phyloP scores from a whole-genome alignment of 2,888 invertebrate genomes.

The Volucella inflata region DNA sequence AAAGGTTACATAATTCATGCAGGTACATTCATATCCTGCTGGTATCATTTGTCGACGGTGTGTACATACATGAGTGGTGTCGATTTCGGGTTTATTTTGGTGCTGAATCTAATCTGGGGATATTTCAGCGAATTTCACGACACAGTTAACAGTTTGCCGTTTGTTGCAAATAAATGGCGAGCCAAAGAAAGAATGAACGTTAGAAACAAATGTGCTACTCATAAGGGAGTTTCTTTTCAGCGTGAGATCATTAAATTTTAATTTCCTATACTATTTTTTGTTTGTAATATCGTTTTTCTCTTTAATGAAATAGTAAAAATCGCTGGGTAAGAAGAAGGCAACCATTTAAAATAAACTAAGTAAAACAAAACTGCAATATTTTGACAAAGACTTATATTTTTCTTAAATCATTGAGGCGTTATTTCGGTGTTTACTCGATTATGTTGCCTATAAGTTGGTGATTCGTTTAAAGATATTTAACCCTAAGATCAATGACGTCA shows the following conservation, averaged over 20 bases:
- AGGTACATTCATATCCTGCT: conserved; percentile 21
- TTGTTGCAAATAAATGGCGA: conserved; percentile 65
- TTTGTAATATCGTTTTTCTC: background rate
- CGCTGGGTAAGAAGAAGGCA: too few relatives aligned
- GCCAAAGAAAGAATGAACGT: conserved; percentile 19
- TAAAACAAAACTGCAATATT: too few relatives aligned
- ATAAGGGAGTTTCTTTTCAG: background rate
- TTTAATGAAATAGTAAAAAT: conserved; percentile 47
- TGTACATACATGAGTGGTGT: conserved; percentile 10
- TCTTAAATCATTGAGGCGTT: too few relatives aligned
- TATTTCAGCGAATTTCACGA: conserved; percentile 46
- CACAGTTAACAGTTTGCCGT: conserved; percentile 11
- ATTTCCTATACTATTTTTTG: background rate
- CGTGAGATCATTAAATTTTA: background rate
- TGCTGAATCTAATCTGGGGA: conserved; percentile 58
- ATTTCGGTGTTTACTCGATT: too few relatives aligned
- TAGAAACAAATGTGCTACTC: conserved; percentile 55
- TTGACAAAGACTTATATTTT: too few relatives aligned
- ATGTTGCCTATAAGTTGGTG: too few relatives aligned
- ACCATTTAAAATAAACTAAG: too few relatives aligned
- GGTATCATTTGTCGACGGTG: conserved; percentile 13
- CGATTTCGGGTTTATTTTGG: conserved; percentile 51
- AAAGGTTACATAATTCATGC: conserved; percentile 55
- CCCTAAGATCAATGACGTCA: too few relatives aligned
- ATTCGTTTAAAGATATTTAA: too few relatives aligned